phyloP scores from a whole-genome alignment of 2,888 invertebrate genomes.

The Acleris cristana region DNA sequence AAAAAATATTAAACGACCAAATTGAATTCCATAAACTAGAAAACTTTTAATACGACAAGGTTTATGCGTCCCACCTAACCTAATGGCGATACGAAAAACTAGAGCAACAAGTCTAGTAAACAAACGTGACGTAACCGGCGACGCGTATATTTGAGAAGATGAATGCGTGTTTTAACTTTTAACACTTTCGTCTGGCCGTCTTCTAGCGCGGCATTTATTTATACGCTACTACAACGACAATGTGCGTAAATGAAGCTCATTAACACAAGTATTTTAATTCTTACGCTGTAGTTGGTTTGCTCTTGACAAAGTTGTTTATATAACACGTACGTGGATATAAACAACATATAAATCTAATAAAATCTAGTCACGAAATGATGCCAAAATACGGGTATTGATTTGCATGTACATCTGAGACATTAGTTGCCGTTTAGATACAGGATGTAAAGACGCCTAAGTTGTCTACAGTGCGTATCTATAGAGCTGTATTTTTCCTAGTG shows the following conservation, averaged over 20 bases:
- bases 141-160: conserved; percentile 35
- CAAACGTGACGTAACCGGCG: conserved; percentile 36
- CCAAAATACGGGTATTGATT: conserved; percentile 14
- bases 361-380: conserved; percentile 4
- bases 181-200: conserved; percentile 35
- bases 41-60: conserved; percentile 19
- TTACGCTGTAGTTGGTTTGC: conserved; percentile 11
- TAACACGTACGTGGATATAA: neutral
- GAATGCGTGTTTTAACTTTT: conserved; percentile 39
- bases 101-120: conserved; percentile 37
- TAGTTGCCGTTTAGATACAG: neutral
- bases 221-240: conserved; percentile 29
- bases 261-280: conserved; percentile 28
- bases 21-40: conserved; percentile 10
- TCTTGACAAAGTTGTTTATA: conserved; percentile 9
- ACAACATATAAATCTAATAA: neutral
- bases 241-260: conserved; percentile 35
- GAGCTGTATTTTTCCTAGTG: conserved; percentile 57
- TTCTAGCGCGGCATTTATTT: conserved; percentile 36
- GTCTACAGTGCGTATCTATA: neutral
- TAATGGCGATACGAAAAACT: conserved; percentile 31
- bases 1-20: neutral
- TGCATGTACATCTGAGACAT: conserved; percentile 13
- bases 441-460: neutral
- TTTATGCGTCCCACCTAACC: conserved; percentile 26